These are phyloP conservation scores for Fragum sueziense DNA, from an alignment of 2,888 invertebrate genomes.

Conservation along the genomic window DNA sequence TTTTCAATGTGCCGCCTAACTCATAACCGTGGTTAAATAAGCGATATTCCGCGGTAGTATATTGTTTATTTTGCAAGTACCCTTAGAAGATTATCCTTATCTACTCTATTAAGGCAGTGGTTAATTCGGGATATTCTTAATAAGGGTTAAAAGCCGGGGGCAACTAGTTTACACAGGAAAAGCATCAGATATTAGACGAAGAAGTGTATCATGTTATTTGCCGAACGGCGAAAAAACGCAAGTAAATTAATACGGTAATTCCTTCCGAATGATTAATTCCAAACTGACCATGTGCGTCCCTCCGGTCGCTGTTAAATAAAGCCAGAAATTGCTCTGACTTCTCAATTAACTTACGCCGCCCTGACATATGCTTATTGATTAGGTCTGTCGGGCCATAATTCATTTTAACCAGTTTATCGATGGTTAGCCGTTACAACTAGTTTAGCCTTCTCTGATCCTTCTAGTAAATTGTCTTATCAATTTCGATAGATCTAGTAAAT, in stretches of 20 bases:
- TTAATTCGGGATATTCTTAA: too few relatives aligned
- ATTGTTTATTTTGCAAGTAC: too few relatives aligned
- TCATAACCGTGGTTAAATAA: too few relatives aligned
- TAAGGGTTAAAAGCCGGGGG: too few relatives aligned
- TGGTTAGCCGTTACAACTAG: neutral
- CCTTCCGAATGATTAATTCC: slow-evolving; percentile 26
- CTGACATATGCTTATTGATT: slow-evolving; percentile 58
- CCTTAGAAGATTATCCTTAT: too few relatives aligned
- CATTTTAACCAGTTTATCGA: slow-evolving; percentile 33
- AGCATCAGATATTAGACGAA: neutral
- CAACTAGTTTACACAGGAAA: too few relatives aligned
- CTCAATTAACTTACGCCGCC: slow-evolving; percentile 48
- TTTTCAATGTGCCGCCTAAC: too few relatives aligned
- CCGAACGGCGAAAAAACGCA: neutral
- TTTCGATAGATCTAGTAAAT: too few relatives aligned
- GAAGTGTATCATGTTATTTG: neutral
- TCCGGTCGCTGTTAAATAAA: slow-evolving; percentile 47
- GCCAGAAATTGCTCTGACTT: slow-evolving; percentile 56
- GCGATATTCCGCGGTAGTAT: too few relatives aligned
- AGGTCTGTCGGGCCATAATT: slow-evolving; percentile 32
- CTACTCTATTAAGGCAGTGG: too few relatives aligned
- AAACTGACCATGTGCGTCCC: slow-evolving; percentile 26
- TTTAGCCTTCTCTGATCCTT: too few relatives aligned
- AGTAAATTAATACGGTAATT: slow-evolving; percentile 20
- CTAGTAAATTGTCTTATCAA: too few relatives aligned